Conservation (phyloP, 2,888 invertebrate genomes). For the Aphidoletes aphidimyza region DNA sequence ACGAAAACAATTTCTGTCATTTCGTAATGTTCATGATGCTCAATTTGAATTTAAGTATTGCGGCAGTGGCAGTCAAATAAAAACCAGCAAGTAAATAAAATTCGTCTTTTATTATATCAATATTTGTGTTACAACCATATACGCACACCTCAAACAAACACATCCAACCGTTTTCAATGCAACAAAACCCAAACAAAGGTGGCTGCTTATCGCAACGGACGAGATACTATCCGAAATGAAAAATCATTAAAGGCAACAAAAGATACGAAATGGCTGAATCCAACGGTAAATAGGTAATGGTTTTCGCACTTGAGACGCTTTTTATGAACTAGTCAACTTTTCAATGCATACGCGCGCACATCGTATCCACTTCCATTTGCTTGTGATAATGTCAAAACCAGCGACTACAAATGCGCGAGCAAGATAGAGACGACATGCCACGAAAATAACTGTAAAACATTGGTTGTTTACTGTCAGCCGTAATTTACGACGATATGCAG, state of each 20-base stretch:
- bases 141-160: neutral
- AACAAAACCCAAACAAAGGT: neutral
- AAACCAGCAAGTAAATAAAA: neutral
- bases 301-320: constrained; percentile 9
- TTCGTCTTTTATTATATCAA: constrained; percentile 12
- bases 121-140: neutral
- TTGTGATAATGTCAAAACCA: too few species aligned
- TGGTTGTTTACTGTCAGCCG: neutral
- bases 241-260: constrained; percentile 9
- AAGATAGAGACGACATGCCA: neutral
- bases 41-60: too few species aligned
- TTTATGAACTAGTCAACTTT: neutral
- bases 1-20: neutral
- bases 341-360: too few species aligned
- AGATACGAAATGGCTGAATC: neutral
- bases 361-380: too few species aligned
- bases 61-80: too few species aligned
- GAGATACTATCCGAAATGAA: neutral
- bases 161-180: neutral
- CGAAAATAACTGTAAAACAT: neutral
- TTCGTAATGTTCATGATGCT: too few species aligned
- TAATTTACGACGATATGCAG: constrained; percentile 2
- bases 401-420: too few species aligned
- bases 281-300: neutral
- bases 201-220: neutral